Conservation (phyloP, 2,797 vertebrate genomes). For the Setipinna tenuifilis region DNA sequence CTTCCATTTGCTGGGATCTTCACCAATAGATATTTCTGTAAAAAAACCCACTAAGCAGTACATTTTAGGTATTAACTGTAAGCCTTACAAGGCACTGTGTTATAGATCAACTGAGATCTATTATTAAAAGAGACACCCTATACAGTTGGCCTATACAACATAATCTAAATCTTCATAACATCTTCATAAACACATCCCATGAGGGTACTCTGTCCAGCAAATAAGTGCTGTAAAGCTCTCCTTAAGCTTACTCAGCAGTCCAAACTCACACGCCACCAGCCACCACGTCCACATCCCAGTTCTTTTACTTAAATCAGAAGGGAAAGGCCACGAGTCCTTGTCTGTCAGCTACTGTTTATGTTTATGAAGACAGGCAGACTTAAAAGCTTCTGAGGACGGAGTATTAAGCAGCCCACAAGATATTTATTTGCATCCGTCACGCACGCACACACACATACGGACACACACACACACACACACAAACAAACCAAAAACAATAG, state of each 20-base stretch:
- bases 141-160: neutral
- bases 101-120: neutral
- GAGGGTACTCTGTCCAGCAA: neutral
- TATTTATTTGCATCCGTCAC: constrained; percentile 74
- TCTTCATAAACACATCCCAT: neutral
- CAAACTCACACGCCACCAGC: neutral
- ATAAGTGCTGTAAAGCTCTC: neutral
- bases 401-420: constrained; percentile 65
- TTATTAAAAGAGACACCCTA: too few species aligned
- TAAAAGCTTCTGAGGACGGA: constrained; percentile 21
- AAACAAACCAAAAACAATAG: constrained; percentile 35
- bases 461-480: constrained; percentile 55
- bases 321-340: neutral
- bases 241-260: neutral
- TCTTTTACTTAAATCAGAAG: neutral
- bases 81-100: neutral
- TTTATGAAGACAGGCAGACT: neutral
- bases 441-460: constrained; percentile 55
- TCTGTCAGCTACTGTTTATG: constrained; percentile 28
- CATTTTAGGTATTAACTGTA: neutral
- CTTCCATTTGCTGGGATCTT: neutral
- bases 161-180: neutral
- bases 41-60: neutral
- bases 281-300: neutral
- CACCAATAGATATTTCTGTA: neutral